Conservation (phyloP, 2,797 vertebrate genomes). For the Merluccius polli region DNA sequence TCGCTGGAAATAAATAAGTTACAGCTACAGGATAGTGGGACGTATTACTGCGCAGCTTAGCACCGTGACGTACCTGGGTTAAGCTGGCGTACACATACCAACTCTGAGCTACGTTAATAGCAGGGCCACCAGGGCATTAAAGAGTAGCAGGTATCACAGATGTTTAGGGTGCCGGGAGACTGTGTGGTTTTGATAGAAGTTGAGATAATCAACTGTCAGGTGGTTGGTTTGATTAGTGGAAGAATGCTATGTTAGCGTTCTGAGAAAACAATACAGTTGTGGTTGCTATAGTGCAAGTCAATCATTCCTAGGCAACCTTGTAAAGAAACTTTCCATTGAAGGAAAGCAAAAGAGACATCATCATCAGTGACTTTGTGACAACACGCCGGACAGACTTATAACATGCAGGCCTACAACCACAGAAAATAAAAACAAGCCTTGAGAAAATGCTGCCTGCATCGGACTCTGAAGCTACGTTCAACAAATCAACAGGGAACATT, state of each 20-base stretch:
- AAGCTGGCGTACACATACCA: constrained; percentile 54
- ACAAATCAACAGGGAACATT: no score
- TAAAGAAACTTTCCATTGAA: no score
- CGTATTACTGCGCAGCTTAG: constrained; percentile 67
- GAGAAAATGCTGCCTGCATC: not conserved
- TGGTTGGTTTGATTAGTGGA: not conserved
- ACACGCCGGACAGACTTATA: not conserved
- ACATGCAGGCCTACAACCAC: not conserved
- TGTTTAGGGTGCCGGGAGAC: not conserved
- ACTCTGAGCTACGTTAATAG: not conserved
- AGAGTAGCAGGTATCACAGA: not conserved
- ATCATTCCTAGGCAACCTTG: not conserved
- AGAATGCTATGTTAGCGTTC: not conserved
- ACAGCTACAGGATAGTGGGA: constrained; percentile 41
- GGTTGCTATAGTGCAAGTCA: not conserved
- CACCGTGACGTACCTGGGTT: constrained; percentile 56
- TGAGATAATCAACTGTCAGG: not conserved
- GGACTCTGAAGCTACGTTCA: no score
- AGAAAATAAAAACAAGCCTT: not conserved
- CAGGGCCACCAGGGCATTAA: not conserved
- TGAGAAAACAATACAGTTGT: not conserved
- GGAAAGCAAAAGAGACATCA: not conserved
- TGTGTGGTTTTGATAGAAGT: not conserved
- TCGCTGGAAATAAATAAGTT: constrained; percentile 44
- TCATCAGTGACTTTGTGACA: not conserved